These are phyloP conservation scores for Polyergus mexicanus DNA, from an alignment of 1,140 invertebrate genomes.

Conservation along the genomic window DNA sequence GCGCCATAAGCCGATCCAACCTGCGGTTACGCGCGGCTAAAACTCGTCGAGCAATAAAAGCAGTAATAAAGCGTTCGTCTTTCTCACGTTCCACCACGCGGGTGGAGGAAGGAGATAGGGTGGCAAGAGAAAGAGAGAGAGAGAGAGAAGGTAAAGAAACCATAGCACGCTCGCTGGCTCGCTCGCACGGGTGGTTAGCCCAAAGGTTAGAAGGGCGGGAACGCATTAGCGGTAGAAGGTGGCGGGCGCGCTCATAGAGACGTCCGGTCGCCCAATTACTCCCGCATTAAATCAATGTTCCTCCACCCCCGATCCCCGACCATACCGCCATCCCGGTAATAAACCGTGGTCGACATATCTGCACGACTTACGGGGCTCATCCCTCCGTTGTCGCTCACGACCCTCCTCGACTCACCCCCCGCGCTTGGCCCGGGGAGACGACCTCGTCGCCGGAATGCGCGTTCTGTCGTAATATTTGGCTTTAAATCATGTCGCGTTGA, in stretches of 20 bases:
- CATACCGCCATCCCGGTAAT: constrained; percentile 81
- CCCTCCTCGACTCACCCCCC: constrained; percentile 24
- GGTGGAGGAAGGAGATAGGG: constrained; percentile 28
- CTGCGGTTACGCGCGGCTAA: constrained; percentile 71
- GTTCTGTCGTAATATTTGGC: constrained; percentile 87
- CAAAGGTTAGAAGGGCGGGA: constrained; percentile 75
- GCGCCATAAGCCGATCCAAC: constrained; percentile 75
- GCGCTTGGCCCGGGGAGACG: constrained; percentile 29
- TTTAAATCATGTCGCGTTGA: constrained; percentile 87
- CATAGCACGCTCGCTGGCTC: constrained; percentile 29
- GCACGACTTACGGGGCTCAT: constrained; percentile 77
- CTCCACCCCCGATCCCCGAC: constrained; percentile 72
- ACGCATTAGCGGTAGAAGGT: constrained; percentile 81
- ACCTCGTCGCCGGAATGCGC: constrained; percentile 80
- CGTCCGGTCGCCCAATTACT: constrained; percentile 85
- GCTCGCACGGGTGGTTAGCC: constrained; percentile 73
- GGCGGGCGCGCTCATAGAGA: constrained; percentile 82
- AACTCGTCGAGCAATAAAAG: constrained; percentile 81
- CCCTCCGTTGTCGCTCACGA: constrained; percentile 62
- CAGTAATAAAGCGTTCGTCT: constrained; percentile 81
- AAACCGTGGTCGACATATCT: constrained; percentile 83
- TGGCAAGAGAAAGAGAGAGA: not conserved
- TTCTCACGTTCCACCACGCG: constrained; percentile 67
- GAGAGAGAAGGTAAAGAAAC: not conserved
- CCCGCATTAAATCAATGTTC: constrained; percentile 86